phyloP scores from a whole-genome alignment of 2,797 vertebrate species.

The Limnodromus scolopaceus region DNA sequence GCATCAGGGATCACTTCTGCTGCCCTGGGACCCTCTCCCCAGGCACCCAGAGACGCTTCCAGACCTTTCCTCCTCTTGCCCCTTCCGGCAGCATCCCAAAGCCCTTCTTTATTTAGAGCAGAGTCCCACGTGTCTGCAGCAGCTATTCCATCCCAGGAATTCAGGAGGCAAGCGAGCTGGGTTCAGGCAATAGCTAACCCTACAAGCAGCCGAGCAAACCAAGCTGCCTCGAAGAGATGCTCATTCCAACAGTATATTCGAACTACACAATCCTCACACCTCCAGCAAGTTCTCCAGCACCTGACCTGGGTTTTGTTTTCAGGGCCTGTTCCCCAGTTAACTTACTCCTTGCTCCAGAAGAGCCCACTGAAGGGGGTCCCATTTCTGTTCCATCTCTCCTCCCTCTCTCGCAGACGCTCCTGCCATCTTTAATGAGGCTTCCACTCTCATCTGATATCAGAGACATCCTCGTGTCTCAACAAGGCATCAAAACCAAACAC shows the following conservation, averaged over 20 bases:
- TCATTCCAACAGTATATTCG: not conserved
- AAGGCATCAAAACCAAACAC: not conserved
- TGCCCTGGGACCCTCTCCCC: not conserved
- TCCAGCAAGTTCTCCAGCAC: not conserved
- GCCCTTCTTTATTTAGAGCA: not conserved
- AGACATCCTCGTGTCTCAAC: not conserved
- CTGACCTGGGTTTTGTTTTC: not conserved
- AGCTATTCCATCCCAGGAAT: not conserved
- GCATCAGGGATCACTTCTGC: not conserved
- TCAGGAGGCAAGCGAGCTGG: not conserved
- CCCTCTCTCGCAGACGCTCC: not conserved
- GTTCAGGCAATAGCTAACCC: not conserved
- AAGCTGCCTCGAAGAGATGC: no score
- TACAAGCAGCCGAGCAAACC: not conserved
- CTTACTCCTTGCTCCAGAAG: not conserved
- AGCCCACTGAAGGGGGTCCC: not conserved
- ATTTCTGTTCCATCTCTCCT: not conserved
- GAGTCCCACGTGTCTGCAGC: not conserved
- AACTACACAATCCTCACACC: no score
- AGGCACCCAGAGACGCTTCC: not conserved
- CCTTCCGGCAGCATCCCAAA: not conserved
- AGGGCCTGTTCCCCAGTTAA: not conserved
- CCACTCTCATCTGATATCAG: not conserved
- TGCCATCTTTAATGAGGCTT: not conserved
- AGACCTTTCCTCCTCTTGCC: not conserved